Evolutionary conservation across 1,140 invertebrate genomes (phyloP), one percentile per base, ranked within the genome.

Genomic region (Parapsyche elsis): DNA sequence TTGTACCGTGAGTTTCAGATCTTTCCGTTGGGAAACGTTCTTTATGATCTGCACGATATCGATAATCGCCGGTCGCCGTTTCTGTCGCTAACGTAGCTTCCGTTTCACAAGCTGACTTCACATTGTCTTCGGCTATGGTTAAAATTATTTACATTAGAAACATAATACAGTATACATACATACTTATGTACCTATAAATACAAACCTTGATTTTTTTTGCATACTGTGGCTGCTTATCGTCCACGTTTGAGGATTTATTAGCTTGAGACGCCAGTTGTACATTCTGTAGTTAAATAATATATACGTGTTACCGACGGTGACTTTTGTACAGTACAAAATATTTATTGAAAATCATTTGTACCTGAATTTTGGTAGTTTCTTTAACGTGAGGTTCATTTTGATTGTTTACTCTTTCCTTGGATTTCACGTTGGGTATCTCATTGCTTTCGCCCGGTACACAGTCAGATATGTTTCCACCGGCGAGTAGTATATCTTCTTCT

Each of bases 21-120:
- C 77, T 46, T 70, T 83, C 81, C 1, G 81, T 83, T n/a, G 81
- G 81, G 44, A 83, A 83, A n/a, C 81, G 38, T 26, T 83, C 81
- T 61, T 80, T 64, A n/a, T 76, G 81, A 23, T 79, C 76, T 1
- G 53, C 81, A 9, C 81, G 49, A 38, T 83, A 83, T 23, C 81
- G 24, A 0, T 59, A 44, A 75, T 75, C 71, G 9, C 30, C 26
- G 19, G 26, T 12, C 23, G 26, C 38, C 1, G 70, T 16, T 26
- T 53, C 45, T 57, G 73, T 21, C 0, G 19, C 21, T n/a, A 46
- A 0, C 9, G 71, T 23, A 23, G 14, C 23, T 44, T 30, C 67
- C 23, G n/a, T 30, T 19, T 73, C 21, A 46, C 45, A 45, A 0
- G 71, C 10, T 73, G 19, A 23, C 45, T 46, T 49, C 0, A 26